Conservation (phyloP, 2,888 invertebrate species). For the Lasius platythorax region DNA sequence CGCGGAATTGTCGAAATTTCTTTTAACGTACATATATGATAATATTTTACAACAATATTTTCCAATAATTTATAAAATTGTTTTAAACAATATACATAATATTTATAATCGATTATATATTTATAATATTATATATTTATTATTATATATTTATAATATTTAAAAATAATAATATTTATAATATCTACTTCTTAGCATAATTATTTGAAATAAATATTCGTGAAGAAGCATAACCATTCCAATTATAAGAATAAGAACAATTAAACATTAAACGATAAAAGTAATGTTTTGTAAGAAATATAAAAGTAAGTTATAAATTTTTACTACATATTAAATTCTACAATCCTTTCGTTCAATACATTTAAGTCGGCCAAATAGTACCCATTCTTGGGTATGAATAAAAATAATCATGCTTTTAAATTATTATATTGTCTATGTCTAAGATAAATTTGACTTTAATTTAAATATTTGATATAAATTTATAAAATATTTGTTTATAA, state of each 20-base stretch:
- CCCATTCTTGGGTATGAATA: background rate
- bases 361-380: slow-evolving; percentile 5
- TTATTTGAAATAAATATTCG: slow-evolving; percentile 16
- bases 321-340: background rate
- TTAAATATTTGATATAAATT: background rate
- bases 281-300: background rate
- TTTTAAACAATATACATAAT: background rate
- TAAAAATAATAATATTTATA: background rate
- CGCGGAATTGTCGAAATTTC: background rate
- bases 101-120: background rate
- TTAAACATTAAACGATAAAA: background rate
- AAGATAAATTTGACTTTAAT: background rate
- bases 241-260: background rate
- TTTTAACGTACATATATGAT: background rate
- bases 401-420: background rate
- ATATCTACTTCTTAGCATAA: background rate
- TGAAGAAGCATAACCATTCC: background rate
- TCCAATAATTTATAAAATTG: background rate
- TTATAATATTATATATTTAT: too few relatives aligned
- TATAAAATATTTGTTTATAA: background rate
- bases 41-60: background rate
- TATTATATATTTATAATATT: background rate
- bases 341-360: background rate
- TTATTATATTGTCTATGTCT: background rate
- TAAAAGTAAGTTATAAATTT: background rate